Percentiles rank a stretch among this genome's conserved stretches.
These are phyloP conservation scores for Cantharis nigra DNA, from an alignment of 2,888 invertebrate genomes.

Conservation along the genomic window DNA sequence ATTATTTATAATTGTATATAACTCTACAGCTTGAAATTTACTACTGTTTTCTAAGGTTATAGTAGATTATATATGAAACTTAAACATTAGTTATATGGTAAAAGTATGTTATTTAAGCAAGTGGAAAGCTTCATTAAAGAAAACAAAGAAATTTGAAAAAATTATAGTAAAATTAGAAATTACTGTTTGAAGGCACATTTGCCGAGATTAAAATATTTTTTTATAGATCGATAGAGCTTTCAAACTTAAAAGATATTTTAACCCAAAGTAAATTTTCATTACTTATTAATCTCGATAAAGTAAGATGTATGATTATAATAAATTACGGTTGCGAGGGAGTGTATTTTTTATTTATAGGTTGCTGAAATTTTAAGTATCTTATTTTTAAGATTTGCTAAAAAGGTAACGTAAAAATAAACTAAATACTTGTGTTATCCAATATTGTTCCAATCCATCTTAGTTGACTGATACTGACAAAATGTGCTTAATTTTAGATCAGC, in stretches of 20 bases:
- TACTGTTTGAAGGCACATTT: no score
- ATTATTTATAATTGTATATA: no score
- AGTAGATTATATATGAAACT: no score
- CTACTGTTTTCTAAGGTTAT: no score
- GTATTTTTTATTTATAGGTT: neutral
- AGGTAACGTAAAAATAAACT: neutral
- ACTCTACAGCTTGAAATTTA: no score
- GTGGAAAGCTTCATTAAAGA: no score
- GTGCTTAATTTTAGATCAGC: conserved; percentile 37
- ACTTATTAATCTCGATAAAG: neutral
- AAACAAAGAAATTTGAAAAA: no score
- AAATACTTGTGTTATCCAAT: conserved; percentile 5
- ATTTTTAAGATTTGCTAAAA: neutral
- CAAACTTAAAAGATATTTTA: neutral
- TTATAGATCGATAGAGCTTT: neutral
- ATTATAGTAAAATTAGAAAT: no score
- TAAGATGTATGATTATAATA: neutral
- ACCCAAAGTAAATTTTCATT: neutral
- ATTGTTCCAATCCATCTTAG: conserved; percentile 32
- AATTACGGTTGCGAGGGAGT: neutral
- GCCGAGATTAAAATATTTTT: neutral
- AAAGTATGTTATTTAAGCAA: no score
- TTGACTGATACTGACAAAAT: conserved; percentile 31
- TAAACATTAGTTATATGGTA: no score
- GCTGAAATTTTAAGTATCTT: neutral